These are phyloP conservation scores for Sterna hirundo DNA, from an alignment of 2,113 vertebrate genomes.

Conservation along the genomic window DNA sequence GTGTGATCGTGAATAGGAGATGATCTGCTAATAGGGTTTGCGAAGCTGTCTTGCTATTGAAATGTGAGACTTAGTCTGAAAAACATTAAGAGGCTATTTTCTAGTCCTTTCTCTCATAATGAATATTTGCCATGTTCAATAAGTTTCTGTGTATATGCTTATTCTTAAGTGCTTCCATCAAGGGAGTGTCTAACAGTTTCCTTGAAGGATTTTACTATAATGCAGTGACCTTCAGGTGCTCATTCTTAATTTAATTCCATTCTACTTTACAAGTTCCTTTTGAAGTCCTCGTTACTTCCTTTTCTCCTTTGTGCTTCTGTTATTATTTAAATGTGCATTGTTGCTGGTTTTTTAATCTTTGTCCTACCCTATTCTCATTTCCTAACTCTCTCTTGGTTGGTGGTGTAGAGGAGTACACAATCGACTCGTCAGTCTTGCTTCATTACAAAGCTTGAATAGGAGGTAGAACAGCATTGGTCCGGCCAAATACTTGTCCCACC, in stretches of 20 bases:
- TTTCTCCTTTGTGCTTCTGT: background rate
- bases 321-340: background rate
- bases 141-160: background rate
- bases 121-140: background rate
- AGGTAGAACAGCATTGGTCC: background rate
- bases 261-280: background rate
- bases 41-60: background rate
- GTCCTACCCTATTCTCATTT: background rate
- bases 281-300: background rate
- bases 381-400: background rate
- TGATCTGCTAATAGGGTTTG: background rate
- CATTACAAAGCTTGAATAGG: background rate
- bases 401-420: background rate
- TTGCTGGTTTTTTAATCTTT: background rate
- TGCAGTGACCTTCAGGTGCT: background rate
- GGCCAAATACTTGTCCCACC: background rate
- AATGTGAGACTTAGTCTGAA: background rate
- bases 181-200: background rate
- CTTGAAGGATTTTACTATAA: background rate
- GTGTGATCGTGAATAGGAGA: background rate
- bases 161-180: background rate
- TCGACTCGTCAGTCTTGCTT: background rate
- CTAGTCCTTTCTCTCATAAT: background rate
- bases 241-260: background rate
- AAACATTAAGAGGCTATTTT: background rate